These are phyloP conservation scores for Dasypogon diadema DNA, from an alignment of 2,888 invertebrate species.

Conservation along the genomic window DNA sequence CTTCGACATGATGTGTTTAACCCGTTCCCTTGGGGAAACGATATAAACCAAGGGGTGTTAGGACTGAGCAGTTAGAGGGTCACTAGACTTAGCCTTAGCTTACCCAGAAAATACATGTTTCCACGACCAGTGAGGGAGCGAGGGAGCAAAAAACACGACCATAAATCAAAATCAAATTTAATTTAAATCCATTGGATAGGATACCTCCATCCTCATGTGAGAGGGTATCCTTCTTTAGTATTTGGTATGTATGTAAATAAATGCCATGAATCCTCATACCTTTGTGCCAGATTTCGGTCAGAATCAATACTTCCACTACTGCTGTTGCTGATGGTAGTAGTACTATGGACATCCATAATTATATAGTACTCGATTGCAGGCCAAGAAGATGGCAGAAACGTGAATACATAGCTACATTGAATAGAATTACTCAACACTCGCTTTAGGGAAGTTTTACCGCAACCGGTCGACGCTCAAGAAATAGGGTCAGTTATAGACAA, in stretches of 20 bases:
- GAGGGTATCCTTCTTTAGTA: background rate
- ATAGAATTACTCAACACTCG: background rate
- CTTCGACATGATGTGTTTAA: conserved; percentile 25
- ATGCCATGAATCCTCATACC: background rate
- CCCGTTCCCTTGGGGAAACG: conserved; percentile 23
- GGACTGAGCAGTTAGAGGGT: conserved; percentile 17
- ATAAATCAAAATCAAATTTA: conserved; percentile 53
- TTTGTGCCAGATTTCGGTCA: conserved; percentile 7
- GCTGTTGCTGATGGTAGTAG: too few relatives aligned
- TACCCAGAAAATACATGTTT: background rate
- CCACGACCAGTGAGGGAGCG: background rate
- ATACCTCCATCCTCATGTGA: conserved; percentile 31
- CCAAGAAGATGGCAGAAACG: background rate
- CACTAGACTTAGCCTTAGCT: conserved; percentile 8
- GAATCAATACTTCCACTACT: background rate
- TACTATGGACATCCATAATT: conserved; percentile 16
- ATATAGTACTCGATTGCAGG: conserved; percentile 10
- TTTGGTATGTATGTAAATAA: conserved; percentile 17
- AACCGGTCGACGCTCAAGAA: background rate
- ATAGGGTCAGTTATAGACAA: conserved; percentile 32
- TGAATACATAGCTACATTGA: background rate
- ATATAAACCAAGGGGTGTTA: background rate
- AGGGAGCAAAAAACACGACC: conserved; percentile 27
- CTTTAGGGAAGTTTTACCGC: conserved; percentile 16
- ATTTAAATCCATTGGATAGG: conserved; percentile 47